Evolutionary conservation across 2,888 invertebrate genomes (phyloP), one percentile per base, ranked within the genome.

Genomic region (Leptinotarsa tumamoca): DNA sequence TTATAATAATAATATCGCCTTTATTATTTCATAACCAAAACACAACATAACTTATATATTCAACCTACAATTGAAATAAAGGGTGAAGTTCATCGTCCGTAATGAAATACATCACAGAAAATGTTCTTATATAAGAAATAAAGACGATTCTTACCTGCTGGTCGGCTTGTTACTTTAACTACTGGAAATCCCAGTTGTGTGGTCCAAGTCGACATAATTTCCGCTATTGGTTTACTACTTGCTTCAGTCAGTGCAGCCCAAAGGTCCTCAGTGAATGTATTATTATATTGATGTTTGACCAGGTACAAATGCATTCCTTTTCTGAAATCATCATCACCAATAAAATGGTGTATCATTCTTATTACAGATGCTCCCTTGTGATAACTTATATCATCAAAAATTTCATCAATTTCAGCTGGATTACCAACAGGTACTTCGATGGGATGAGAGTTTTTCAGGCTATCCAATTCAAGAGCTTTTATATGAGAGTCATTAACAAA

Each of bases 181-280:
- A 98, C 93, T 1, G 98, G 98, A 87, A 96, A 98, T 58, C 99
- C 98, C 98, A 98, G 98, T 43, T 98, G 94, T 86, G 96, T 95
- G 0, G 98, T 98, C 99, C 99, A 99, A 23, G 96, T 95, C 10
- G 95, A 95, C 98, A 99, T 99, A 13, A 99, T 94, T 67, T 92
- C 92, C 1, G 93, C 94, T 1, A 99, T 95, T 4, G 97, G 96
- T 87, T 98, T 96, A 23, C 94, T 93, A 81, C 96, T 96, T 2
- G 96, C 95, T 86, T 95, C 95, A 84, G 95, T 95, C 79, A 99
- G 90, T 0, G 96, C 95, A 1, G 92, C 91, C 98, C 98, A 99
- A 82, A 99, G 90, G 88, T 99, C 97, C 87, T 95, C 96, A 0
- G 98, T 98, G 83, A 94, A 93, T 1, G 98, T 96, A 87, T 98